Evolutionary conservation across 2,888 invertebrate species (phyloP).

Genomic region (Drosophila prolongata): DNA sequence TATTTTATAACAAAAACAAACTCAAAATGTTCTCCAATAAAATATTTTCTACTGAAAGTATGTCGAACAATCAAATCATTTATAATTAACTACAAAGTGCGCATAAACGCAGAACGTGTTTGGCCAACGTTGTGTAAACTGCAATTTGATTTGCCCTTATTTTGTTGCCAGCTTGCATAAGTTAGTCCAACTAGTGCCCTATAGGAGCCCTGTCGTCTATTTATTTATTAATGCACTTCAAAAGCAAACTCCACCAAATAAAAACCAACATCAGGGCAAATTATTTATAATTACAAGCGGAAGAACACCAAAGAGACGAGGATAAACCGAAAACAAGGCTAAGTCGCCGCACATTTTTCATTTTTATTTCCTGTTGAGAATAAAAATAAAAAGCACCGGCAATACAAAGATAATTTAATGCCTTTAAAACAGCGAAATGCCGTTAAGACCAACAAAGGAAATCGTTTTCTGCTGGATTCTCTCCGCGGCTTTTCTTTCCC

Average conservation of each 20-base stretch:
- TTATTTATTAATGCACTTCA: conserved; percentile 68
- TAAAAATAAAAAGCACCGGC: conserved; percentile 14
- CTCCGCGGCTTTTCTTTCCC: neutral
- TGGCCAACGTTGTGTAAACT: conserved; percentile 13
- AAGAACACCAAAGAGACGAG: conserved; percentile 10
- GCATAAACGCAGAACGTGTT: neutral
- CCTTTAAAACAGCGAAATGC: conserved; percentile 75
- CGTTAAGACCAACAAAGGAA: conserved; percentile 70
- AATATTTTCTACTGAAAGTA: too few relatives aligned
- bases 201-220: conserved; percentile 58
- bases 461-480: conserved; percentile 51
- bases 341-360: conserved; percentile 70
- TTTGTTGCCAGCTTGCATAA: conserved; percentile 57
- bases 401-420: conserved; percentile 69
- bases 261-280: conserved; percentile 47
- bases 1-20: too few relatives aligned
- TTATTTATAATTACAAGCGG: conserved; percentile 72
- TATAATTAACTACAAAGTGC: neutral
- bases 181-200: conserved; percentile 50
- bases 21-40: too few relatives aligned
- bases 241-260: conserved; percentile 27
- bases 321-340: conserved; percentile 25
- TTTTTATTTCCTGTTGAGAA: conserved; percentile 55
- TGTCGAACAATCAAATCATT: too few relatives aligned
- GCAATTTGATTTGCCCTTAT: conserved; percentile 65